A percentile compares a stretch with the other conserved stretches of the same genome.
phyloP scores from a whole-genome alignment of 1,140 invertebrate species.

The Globodera ellingtonae region DNA sequence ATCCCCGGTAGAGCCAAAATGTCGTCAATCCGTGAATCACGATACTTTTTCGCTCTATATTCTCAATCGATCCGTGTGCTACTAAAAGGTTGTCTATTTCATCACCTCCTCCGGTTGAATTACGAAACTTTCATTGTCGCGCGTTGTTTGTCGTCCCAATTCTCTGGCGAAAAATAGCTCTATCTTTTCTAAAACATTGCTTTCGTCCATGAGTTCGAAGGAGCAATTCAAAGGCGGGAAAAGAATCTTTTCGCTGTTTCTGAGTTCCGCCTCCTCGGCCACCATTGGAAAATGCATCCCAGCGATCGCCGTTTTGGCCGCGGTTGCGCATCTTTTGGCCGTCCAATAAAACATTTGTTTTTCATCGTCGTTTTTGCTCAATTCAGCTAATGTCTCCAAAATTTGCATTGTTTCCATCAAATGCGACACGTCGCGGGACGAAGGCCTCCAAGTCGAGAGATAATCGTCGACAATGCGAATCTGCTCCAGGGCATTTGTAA shows the following conservation, averaged over 20 bases:
- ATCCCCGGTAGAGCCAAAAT: too few species aligned
- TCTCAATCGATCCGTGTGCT: not conserved
- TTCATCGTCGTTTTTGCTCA: not conserved
- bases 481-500: conserved; percentile 1
- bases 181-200: not conserved
- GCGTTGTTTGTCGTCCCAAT: not conserved
- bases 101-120: not conserved
- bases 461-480: conserved; percentile 2
- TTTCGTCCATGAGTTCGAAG: not conserved
- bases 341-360: not conserved
- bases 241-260: not conserved
- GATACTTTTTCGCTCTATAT: too few species aligned
- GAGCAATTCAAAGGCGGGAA: not conserved
- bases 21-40: too few species aligned
- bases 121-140: not conserved
- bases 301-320: not conserved
- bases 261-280: not conserved
- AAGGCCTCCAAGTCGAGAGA: not conserved
- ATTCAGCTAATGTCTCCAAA: not conserved
- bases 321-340: not conserved
- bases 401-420: not conserved
- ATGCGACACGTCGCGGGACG: not conserved
- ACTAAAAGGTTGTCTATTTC: not conserved
- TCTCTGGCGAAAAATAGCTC: not conserved
- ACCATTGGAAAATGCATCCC: not conserved